These are phyloP conservation scores for Coptotermes formosanus DNA, from an alignment of 1,140 invertebrate genomes.

Conservation along the genomic window DNA sequence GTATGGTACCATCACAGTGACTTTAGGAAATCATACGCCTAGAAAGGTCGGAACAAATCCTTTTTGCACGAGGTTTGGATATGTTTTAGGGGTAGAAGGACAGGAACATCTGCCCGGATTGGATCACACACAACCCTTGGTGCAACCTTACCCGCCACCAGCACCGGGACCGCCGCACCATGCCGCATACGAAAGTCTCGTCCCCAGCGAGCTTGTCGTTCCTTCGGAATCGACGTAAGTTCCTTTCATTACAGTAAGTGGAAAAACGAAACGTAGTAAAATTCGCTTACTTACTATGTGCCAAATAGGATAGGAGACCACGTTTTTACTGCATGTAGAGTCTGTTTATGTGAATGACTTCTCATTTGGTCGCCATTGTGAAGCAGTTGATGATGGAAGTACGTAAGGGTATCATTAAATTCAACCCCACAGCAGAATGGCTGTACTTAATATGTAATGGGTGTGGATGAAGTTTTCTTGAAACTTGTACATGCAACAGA, in stretches of 20 bases:
- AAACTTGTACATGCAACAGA: neutral
- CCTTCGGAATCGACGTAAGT: conserved; percentile 75
- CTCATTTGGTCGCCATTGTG: too few relatives aligned
- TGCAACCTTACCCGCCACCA: conserved; percentile 66
- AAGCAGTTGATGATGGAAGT: too few relatives aligned
- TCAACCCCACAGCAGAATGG: neutral
- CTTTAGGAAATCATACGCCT: too few relatives aligned
- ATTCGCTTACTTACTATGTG: too few relatives aligned
- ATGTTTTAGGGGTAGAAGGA: conserved; percentile 23
- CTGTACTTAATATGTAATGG: neutral
- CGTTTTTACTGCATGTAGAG: too few relatives aligned
- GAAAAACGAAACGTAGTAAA: too few relatives aligned
- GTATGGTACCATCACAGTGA: too few relatives aligned
- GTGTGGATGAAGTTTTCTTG: neutral
- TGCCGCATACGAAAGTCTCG: conserved; percentile 62
- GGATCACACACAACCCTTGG: conserved; percentile 61
- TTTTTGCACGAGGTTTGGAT: too few relatives aligned
- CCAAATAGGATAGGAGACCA: too few relatives aligned
- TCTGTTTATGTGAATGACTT: too few relatives aligned
- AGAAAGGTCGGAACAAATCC: too few relatives aligned
- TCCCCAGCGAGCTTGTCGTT: conserved; percentile 65
- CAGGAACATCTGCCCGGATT: conserved; percentile 46
- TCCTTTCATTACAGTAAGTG: conserved; percentile 21
- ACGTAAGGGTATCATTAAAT: too few relatives aligned
- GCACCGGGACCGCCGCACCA: conserved; percentile 41